Conservation (phyloP, 1,140 invertebrate genomes). For the Lordiphosa mommai region DNA sequence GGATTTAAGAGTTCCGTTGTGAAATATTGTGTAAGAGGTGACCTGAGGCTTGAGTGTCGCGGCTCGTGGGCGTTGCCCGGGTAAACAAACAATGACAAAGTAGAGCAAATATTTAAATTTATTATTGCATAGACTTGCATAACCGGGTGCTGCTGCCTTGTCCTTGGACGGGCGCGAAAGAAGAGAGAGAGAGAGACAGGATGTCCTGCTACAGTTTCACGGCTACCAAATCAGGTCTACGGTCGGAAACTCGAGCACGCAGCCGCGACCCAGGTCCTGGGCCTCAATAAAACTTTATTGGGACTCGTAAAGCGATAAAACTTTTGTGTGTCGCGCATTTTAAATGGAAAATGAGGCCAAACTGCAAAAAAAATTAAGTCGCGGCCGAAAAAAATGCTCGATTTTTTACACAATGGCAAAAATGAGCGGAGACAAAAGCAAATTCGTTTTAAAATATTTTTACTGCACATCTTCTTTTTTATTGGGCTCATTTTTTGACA, state of each 20-base stretch:
- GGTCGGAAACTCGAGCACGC: slow-evolving; percentile 60
- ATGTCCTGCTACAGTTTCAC: slow-evolving; percentile 55
- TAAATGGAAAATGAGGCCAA: slow-evolving; percentile 62
- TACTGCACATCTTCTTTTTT: slow-evolving; percentile 43
- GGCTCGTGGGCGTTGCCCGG: slow-evolving; percentile 57
- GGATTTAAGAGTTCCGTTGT: slow-evolving; percentile 52
- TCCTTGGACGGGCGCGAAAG: slow-evolving; percentile 40
- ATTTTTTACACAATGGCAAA: slow-evolving; percentile 71
- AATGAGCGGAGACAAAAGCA: slow-evolving; percentile 47
- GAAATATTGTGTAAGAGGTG: slow-evolving; percentile 66
- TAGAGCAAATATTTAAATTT: slow-evolving; percentile 64
- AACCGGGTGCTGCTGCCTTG: slow-evolving; percentile 38
- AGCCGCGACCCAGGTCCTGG: background rate
- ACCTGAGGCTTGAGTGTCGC: slow-evolving; percentile 21
- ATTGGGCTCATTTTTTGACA: slow-evolving; percentile 48
- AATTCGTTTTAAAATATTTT: slow-evolving; percentile 68
- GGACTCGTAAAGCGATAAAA: slow-evolving; percentile 64
- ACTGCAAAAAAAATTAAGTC: slow-evolving; percentile 59
- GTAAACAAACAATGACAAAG: slow-evolving; percentile 59
- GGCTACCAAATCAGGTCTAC: slow-evolving; percentile 67
- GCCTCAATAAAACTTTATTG: too few relatives aligned
- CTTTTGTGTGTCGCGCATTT: slow-evolving; percentile 55
- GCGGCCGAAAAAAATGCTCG: slow-evolving; percentile 68
- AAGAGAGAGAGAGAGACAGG: background rate
- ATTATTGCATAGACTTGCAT: slow-evolving; percentile 76